Evolutionary conservation across 2,113 vertebrate species (phyloP), one percentile per base, ranked within the genome.

Genomic region (Takifugu bimaculatus): DNA sequence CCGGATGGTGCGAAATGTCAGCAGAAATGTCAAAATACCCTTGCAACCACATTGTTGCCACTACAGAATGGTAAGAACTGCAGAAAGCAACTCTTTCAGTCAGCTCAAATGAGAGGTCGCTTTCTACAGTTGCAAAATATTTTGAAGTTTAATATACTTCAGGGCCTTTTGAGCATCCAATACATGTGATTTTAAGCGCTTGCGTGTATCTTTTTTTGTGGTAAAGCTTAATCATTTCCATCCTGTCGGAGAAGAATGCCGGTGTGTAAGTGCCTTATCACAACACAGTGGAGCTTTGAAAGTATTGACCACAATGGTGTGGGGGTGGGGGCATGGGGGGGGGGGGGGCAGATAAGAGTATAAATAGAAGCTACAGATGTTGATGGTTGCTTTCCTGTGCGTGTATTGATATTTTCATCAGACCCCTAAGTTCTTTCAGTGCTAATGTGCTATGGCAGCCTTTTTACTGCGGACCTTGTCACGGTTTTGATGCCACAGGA

Each of bases 401-500:
- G 27, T 68, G 50, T 67, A 47, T 27, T 68, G 50, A 60, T 76
- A 66, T 65, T 71, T 68, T 53, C 52, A 48, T 44, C 44, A 49
- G 43, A 28, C 25, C 13, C 43, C 55, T 28, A 13, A n/a, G 54
- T 59, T 42, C 35, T 62, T 20, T 20, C 69, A 74, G 69, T 70
- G 27, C 74, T n/a, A 49, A 49, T 13, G 29, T 26, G 63, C 45
- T 75, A 50, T 77, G 65, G 68, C 49, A 75, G 55, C 51, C 28
- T n/a, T 61, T 58, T 52, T 60, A 51, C 57, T 4, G n/a, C 9
- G 26, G 39, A 13, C 57, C 25, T 26, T 51, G 61, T 29, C 63
- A 72, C 52, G 42, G 45, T 42, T 69, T 60, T 64, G 28, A 78
- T 60, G 26, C 13, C 6, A 14, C 50, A 58, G 80, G 86, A 85